Conservation (phyloP, 2,113 vertebrate genomes). For the Heterotilapia buettikoferi region DNA sequence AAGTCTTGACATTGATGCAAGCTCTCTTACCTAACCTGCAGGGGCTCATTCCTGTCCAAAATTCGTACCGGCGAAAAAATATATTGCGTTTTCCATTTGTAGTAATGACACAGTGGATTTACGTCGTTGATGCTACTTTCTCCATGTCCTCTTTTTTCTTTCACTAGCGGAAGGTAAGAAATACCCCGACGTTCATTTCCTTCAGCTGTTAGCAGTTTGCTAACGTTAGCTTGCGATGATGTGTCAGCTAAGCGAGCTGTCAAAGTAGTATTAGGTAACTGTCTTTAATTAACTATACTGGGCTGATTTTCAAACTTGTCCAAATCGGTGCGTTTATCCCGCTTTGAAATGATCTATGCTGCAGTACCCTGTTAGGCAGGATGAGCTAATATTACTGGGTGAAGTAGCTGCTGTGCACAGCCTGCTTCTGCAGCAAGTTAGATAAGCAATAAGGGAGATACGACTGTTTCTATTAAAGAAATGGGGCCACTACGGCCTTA, state of each 20-base stretch:
- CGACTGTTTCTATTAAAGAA: background rate
- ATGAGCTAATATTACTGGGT: background rate
- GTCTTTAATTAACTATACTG: background rate
- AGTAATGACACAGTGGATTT: conserved; percentile 52
- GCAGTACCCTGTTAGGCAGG: background rate
- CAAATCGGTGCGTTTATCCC: background rate
- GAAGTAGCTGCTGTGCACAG: background rate
- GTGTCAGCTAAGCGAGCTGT: conserved; percentile 27
- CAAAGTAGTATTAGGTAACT: background rate
- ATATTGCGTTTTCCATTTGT: background rate
- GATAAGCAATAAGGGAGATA: background rate
- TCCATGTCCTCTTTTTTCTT: conserved; percentile 27
- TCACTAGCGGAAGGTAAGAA: conserved; percentile 74
- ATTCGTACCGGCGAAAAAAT: background rate
- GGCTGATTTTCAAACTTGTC: background rate
- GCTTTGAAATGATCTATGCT: background rate
- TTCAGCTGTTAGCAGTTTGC: background rate
- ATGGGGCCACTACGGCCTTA: background rate
- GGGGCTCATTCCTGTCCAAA: background rate
- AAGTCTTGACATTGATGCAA: conserved; percentile 2
- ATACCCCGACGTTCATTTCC: background rate
- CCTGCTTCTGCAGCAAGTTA: background rate
- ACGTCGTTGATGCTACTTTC: conserved; percentile 13
- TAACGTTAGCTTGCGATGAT: conserved; percentile 22
- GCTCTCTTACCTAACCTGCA: background rate